Conservation (phyloP, 1,140 invertebrate genomes). For the Drosophila aff. region DNA sequence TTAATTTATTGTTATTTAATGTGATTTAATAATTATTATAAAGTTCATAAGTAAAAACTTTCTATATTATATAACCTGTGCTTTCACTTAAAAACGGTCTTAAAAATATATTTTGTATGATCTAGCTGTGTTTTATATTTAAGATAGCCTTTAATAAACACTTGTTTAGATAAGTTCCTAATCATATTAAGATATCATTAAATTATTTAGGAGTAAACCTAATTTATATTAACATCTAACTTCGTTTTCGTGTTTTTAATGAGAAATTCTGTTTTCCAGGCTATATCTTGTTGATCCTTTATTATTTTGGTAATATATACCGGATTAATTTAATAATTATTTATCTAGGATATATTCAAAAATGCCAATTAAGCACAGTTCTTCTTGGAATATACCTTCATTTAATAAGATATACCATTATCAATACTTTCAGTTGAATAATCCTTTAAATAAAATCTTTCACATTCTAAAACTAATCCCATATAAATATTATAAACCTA, state of each 20-base stretch:
- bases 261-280: too few relatives aligned
- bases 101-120: neutral
- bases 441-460: neutral
- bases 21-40: too few relatives aligned
- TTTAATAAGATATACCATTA: neutral
- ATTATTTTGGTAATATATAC: neutral
- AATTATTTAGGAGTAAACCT: too few relatives aligned
- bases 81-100: neutral
- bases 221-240: too few relatives aligned
- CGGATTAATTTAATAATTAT: neutral
- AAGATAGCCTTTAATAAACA: too few relatives aligned
- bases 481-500: neutral
- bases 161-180: too few relatives aligned
- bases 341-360: rapidly evolving
- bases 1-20: neutral
- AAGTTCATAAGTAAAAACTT: too few relatives aligned
- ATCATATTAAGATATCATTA: too few relatives aligned
- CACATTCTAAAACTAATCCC: neutral
- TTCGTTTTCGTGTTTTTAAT: too few relatives aligned
- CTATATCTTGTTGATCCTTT: too few relatives aligned
- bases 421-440: neutral
- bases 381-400: neutral
- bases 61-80: too few relatives aligned
- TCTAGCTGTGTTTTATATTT: neutral
- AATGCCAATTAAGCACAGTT: neutral